Conservation (phyloP, 2,888 invertebrate species). For the Synanthedon myopaeformis region DNA sequence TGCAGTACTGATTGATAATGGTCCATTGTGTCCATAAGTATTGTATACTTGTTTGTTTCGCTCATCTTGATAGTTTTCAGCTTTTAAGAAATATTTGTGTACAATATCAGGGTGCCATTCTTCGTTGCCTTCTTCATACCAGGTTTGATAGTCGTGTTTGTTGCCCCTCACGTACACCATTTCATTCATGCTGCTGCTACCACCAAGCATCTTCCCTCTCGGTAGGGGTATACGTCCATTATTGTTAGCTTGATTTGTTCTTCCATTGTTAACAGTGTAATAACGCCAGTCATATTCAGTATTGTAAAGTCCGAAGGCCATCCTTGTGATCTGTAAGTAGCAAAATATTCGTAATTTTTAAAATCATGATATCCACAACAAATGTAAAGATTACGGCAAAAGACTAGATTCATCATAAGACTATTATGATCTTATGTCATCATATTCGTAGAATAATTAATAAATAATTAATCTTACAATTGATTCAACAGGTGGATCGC, state of each 20-base stretch:
- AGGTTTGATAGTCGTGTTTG: conserved; percentile 56
- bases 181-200: conserved; percentile 65
- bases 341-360: no score
- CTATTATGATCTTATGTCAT: no score
- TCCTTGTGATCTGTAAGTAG: conserved; percentile 7
- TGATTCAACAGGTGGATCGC: conserved; percentile 18
- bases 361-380: no score
- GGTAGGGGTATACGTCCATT: conserved; percentile 54
- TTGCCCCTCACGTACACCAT: conserved; percentile 70
- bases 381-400: no score
- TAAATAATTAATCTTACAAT: conserved; percentile 10
- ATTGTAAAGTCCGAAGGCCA: conserved; percentile 20
- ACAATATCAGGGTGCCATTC: conserved; percentile 69
- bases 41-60: conserved; percentile 16
- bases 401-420: no score
- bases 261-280: conserved; percentile 80
- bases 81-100: conserved; percentile 55
- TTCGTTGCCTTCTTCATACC: conserved; percentile 64
- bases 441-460: no score
- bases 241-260: conserved; percentile 74
- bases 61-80: conserved; percentile 47
- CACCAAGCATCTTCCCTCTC: conserved; percentile 74
- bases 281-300: conserved; percentile 82
- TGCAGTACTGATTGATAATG: conserved; percentile 48
- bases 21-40: conserved; percentile 50